Conservation (phyloP, 2,113 vertebrate species). For the Rhabdornis inornatus region DNA sequence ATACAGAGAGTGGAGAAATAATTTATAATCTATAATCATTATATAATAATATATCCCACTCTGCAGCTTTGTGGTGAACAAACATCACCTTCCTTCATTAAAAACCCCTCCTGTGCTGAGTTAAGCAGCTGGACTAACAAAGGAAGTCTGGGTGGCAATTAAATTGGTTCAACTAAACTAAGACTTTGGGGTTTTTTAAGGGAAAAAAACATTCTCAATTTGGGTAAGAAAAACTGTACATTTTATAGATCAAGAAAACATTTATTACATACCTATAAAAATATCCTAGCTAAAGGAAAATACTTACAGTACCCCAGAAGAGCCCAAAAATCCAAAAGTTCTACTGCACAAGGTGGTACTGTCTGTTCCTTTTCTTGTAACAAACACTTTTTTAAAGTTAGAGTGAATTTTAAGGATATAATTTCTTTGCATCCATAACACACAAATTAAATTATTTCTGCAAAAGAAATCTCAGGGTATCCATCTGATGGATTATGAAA, state of each 20-base stretch:
- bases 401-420: background rate
- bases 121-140: background rate
- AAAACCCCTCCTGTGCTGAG: background rate
- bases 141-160: background rate
- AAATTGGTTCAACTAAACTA: background rate
- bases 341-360: background rate
- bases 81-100: background rate
- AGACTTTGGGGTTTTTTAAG: background rate
- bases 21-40: no score
- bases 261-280: background rate
- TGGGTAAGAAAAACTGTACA: background rate
- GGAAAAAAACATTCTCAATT: background rate
- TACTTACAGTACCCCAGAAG: background rate
- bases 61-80: no score
- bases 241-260: background rate
- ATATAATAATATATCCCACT: background rate
- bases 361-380: background rate
- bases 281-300: background rate
- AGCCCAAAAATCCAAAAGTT: background rate
- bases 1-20: accelerated
- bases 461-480: background rate
- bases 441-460: conserved; percentile 16
- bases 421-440: conserved; percentile 19
- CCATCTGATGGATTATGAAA: background rate
- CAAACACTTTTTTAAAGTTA: background rate